phyloP scores from a whole-genome alignment of 1,140 invertebrate genomes.

The Trachymyrmex septentrionalis region DNA sequence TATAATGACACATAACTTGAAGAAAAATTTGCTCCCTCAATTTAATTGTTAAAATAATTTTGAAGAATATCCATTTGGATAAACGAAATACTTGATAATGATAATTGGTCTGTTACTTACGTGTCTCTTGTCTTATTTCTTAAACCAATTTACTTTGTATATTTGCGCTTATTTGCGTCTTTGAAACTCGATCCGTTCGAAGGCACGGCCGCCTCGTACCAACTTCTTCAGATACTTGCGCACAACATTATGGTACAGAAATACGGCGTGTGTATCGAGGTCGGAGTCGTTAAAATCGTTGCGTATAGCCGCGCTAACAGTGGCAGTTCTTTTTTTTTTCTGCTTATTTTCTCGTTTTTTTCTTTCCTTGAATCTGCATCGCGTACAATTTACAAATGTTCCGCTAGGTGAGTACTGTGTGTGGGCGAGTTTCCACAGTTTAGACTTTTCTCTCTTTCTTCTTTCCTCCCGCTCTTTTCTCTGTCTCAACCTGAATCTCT shows the following conservation, averaged over 20 bases:
- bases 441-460: conserved; percentile 31
- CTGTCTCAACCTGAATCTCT: conserved; percentile 33
- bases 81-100: neutral
- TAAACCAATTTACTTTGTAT: conserved; percentile 20
- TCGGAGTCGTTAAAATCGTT: conserved; percentile 59
- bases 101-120: neutral
- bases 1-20: neutral
- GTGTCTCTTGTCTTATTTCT: neutral
- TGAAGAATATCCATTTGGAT: neutral
- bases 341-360: conserved; percentile 20
- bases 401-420: conserved; percentile 39
- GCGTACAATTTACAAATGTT: conserved; percentile 47
- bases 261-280: conserved; percentile 55
- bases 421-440: conserved; percentile 10
- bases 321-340: conserved; percentile 33
- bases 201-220: neutral
- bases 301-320: conserved; percentile 10
- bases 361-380: conserved; percentile 23
- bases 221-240: neutral
- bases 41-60: neutral
- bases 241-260: conserved; percentile 44
- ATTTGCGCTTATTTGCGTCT: conserved; percentile 3
- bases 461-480: conserved; percentile 4
- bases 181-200: conserved; percentile 20
- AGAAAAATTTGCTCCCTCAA: neutral